Evolutionary conservation across 2,113 vertebrate genomes (phyloP).

Genomic region (Erythrocercus mccallii): DNA sequence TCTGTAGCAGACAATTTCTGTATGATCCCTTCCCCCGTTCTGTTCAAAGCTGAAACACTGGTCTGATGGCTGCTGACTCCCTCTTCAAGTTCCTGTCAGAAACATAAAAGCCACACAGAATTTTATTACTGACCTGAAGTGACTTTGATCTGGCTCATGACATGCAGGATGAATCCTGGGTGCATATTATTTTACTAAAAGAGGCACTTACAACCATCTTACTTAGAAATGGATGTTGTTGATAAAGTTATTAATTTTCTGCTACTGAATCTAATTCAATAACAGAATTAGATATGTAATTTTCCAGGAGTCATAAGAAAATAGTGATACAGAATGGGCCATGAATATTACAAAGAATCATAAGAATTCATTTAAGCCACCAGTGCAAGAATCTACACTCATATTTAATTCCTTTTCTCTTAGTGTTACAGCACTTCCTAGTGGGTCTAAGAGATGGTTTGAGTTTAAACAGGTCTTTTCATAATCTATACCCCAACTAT

Average conservation of each 20-base stretch:
- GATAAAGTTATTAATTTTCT: background rate
- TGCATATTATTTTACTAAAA: background rate
- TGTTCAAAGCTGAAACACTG: constrained; percentile 73
- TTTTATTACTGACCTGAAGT: background rate
- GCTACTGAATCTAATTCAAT: background rate
- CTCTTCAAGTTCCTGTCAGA: constrained; percentile 87
- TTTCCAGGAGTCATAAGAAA: background rate
- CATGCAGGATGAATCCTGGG: background rate
- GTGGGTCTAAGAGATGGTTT: background rate
- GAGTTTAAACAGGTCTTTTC: background rate
- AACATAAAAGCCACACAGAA: background rate
- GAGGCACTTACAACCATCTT: background rate
- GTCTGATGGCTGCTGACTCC: constrained; percentile 81
- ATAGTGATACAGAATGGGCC: background rate
- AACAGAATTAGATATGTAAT: too few relatives aligned
- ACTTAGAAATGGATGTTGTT: background rate
- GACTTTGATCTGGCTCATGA: background rate
- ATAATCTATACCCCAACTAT: background rate
- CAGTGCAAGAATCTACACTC: background rate
- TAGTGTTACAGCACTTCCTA: background rate
- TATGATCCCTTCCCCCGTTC: constrained; percentile 83
- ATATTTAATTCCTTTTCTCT: background rate
- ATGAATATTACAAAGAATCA: background rate
- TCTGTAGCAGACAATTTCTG: constrained; percentile 82
- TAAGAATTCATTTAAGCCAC: background rate